A percentile compares a stretch with the other conserved stretches of the same genome.
Conservation (phyloP, 2,797 vertebrate species). For the Merluccius polli region DNA sequence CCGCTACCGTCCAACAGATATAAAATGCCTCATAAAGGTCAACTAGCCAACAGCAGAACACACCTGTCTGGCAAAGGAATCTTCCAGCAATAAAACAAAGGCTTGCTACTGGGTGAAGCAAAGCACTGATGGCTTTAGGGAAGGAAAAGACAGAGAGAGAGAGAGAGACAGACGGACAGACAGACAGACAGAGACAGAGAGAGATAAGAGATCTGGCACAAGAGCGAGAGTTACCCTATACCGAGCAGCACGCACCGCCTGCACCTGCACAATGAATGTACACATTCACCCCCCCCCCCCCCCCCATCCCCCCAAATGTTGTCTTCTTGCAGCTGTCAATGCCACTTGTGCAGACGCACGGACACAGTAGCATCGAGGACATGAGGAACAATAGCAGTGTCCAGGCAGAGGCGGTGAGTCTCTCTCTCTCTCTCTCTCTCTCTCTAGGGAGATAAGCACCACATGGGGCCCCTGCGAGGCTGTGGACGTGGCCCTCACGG, state of each 20-base stretch:
- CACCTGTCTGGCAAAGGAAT: conserved; percentile 38
- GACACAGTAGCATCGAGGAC: conserved; percentile 24
- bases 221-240: conserved; percentile 22
- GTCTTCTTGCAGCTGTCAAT: conserved; percentile 62
- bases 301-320: conserved; percentile 46
- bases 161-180: too few species aligned
- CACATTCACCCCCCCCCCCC: conserved; percentile 46
- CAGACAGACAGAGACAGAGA: conserved; percentile 6
- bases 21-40: conserved; percentile 37
- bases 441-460: conserved; percentile 30
- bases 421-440: too few species aligned
- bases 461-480: conserved; percentile 33
- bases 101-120: conserved; percentile 8
- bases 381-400: conserved; percentile 58
- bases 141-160: conserved; percentile 22
- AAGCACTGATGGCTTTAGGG: conserved; percentile 16
- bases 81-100: conserved; percentile 8
- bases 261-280: conserved; percentile 61
- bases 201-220: conserved; percentile 19
- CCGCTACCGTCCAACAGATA: conserved; percentile 48
- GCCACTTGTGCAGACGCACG: conserved; percentile 56
- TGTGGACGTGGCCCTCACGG: conserved; percentile 21
- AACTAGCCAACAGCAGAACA: conserved; percentile 22
- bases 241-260: conserved; percentile 18
- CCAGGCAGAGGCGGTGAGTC: conserved; percentile 40